Evolutionary conservation across 2,797 vertebrate species (phyloP), one percentile per base, ranked within the genome.

Genomic region (Manis crassicaudata): DNA sequence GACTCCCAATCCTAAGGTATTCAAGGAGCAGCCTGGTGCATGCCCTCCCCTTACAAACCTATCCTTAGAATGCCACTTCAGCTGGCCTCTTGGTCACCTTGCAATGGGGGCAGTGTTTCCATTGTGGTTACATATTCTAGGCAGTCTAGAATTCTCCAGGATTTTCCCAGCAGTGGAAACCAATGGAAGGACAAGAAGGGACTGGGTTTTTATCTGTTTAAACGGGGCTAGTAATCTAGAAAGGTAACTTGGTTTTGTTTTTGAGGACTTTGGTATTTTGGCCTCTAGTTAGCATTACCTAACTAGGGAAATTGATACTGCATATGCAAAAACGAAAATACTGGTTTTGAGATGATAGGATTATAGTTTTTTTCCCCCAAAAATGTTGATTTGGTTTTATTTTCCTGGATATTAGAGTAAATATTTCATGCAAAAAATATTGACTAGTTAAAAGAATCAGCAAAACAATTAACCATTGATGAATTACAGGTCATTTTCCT

Each of bases 401-500:
- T 85, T 88, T 73, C 18, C 68, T 82, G 46, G 13, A 79, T 62
- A 79, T 50, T 75, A 85, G 8, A 67, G 37, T 83, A 35, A 50
- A 87, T 46, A 50, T 67, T 89, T 72, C 32, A 92, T 23, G 56
- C 18, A 65, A 20, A 73, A 63, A 90, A 70, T 58, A 3, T 52
- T 52, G 37, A 27, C 43, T 56, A 80, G 23, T 82, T 77, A 56
- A 65, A 90, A 86, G 25, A 82, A 90, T 54, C 40, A 77, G 79
- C 35, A 63, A 70, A 23, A 37, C 37, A 72, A 76, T 81, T 17
- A 89, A n/a, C 40, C 68, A 13, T 0, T 77, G 56, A 56, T 77
- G 67, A 90, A 67, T 77, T 54, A 90, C 21, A 63, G 43, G 37
- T 84, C 50, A 63, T 46, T 89, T 91, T 58, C 54, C 52, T 79